These are phyloP conservation scores for Caenorhabditis sp. DNA, from an alignment of 2,888 invertebrate genomes.

Conservation along the genomic window DNA sequence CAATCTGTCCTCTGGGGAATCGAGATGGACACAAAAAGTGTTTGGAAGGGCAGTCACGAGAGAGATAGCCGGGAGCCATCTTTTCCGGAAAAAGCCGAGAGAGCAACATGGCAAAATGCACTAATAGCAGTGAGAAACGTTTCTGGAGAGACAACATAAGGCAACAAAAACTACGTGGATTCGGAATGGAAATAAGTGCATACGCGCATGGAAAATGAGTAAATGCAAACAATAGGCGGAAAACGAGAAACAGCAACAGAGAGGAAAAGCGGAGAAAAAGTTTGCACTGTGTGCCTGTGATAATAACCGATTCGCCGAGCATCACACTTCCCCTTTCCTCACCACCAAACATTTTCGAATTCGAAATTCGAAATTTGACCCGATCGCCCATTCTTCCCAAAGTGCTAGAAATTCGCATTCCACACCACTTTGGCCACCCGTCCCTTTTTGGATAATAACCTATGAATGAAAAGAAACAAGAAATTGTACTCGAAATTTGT, in stretches of 20 bases:
- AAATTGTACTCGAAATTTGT: too few relatives aligned
- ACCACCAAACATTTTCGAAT: not conserved
- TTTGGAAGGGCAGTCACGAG: conserved; percentile 59
- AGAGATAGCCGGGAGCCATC: conserved; percentile 25
- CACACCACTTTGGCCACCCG: conserved; percentile 5
- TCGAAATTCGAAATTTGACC: conserved; percentile 9
- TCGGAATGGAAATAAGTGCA: conserved; percentile 32
- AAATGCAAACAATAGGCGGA: conserved; percentile 50
- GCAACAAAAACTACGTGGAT: conserved; percentile 53
- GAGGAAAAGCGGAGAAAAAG: conserved; percentile 12
- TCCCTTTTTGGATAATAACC: conserved; percentile 35
- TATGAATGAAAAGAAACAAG: conserved; percentile 48
- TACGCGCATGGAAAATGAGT: conserved; percentile 54
- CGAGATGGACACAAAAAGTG: conserved; percentile 48
- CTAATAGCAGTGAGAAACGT: conserved; percentile 41
- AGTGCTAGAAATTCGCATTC: conserved; percentile 23
- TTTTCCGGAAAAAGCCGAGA: conserved; percentile 20
- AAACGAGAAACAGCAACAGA: conserved; percentile 3
- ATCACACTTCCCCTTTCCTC: not conserved
- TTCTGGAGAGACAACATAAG: too few relatives aligned
- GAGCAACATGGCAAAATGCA: conserved; percentile 41
- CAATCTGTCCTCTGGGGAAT: conserved; percentile 43
- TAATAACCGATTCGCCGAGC: conserved; percentile 12
- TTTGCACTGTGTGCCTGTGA: conserved; percentile 23
- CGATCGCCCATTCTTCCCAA: not conserved